Evolutionary conservation across 2,888 invertebrate species (phyloP).

Genomic region (Phengaris alcon): DNA sequence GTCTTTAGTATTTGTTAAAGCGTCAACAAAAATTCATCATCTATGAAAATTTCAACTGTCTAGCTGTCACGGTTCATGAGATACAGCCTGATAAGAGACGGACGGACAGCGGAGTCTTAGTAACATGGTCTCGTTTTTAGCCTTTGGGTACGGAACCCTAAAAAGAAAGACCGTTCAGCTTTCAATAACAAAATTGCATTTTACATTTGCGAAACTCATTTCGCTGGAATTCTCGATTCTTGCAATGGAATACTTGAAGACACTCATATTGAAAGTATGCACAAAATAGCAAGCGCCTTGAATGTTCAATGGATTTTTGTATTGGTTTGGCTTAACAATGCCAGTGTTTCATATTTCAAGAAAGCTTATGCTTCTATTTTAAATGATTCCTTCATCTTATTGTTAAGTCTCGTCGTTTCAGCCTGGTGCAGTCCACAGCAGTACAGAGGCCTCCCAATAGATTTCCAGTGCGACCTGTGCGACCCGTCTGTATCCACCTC

Average conservation of each 20-base stretch:
- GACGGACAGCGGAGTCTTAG: neutral
- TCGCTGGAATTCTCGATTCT: constrained; percentile 26
- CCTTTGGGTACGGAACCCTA: neutral
- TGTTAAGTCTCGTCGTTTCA: no score
- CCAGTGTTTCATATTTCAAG: neutral
- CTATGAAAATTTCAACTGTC: neutral
- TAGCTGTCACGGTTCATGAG: neutral
- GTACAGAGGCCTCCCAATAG: no score
- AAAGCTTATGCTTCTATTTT: neutral
- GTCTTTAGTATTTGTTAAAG: neutral
- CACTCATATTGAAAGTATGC: constrained; percentile 25
- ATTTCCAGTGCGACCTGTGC: no score
- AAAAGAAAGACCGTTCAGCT: constrained; percentile 29
- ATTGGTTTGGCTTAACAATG: constrained; percentile 5
- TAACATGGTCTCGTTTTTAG: neutral
- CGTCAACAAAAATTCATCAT: neutral
- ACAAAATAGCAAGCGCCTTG: constrained; percentile 26
- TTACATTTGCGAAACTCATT: constrained; percentile 31
- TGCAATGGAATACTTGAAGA: constrained; percentile 27
- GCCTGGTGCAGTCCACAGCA: no score
- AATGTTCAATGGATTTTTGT: constrained; percentile 24
- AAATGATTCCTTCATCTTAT: no score
- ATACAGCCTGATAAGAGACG: neutral
- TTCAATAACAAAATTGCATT: constrained; percentile 32
- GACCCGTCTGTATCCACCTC: no score